Evolutionary conservation across 2,888 invertebrate genomes (phyloP).

Genomic region (Camponotus fellah): DNA sequence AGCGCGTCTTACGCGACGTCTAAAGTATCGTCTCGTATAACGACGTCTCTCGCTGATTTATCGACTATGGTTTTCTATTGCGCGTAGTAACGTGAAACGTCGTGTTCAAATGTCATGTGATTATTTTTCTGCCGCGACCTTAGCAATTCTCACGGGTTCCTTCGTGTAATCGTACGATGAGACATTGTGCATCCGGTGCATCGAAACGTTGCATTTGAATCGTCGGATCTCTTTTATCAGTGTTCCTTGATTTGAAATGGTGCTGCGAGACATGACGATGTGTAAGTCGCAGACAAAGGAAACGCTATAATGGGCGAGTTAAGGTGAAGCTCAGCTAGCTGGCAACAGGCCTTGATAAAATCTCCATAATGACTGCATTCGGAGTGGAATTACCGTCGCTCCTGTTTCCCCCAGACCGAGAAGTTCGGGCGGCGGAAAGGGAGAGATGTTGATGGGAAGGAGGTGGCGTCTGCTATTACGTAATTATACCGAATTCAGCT

Average conservation of each 20-base stretch:
- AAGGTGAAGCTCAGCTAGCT: constrained; percentile 76
- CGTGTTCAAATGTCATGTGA: constrained; percentile 24
- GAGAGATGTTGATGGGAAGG: constrained; percentile 47
- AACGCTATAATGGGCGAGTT: constrained; percentile 70
- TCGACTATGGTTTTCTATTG: constrained; percentile 49
- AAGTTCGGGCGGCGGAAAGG: constrained; percentile 62
- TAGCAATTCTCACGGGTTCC: constrained; percentile 4
- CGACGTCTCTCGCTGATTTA: constrained; percentile 53
- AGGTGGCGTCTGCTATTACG: constrained; percentile 73
- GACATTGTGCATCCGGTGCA: constrained; percentile 6
- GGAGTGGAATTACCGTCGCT: constrained; percentile 78
- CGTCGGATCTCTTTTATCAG: constrained; percentile 57
- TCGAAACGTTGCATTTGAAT: constrained; percentile 40
- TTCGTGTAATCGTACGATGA: not conserved
- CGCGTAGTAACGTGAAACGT: not conserved
- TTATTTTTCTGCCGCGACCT: constrained; percentile 23
- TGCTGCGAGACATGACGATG: constrained; percentile 54
- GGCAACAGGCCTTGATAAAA: constrained; percentile 81
- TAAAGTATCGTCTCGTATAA: constrained; percentile 18
- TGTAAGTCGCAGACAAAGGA: constrained; percentile 71
- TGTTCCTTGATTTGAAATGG: constrained; percentile 43
- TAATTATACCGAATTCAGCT: constrained; percentile 79
- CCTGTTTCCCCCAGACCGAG: constrained; percentile 74
- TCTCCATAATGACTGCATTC: constrained; percentile 82
- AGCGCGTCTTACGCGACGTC: constrained; percentile 11